Base-by-base conservation (phyloP, 2,888 invertebrate species). In the Ophion obscuratus region DNA sequence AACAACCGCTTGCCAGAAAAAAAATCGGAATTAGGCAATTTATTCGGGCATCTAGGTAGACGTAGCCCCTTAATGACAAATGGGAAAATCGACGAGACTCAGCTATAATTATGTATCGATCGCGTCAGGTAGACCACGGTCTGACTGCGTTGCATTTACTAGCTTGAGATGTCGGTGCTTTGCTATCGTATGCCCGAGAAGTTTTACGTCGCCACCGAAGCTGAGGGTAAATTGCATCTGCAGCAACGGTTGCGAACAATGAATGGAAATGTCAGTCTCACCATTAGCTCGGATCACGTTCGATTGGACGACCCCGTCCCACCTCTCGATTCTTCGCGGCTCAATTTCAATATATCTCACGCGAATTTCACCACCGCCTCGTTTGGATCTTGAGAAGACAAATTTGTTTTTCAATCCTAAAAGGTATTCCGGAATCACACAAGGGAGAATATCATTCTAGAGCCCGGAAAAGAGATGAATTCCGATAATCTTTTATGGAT, bases 191-290 rank as follows among this genome's bases (percentile, higher is more conserved):
- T 44, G 62, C 62, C 74, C 73, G 27, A 67, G 74, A 70, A 47
- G 73, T 67, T 77, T 68, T 61, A 81, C 76, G 73, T 83, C 81
- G 24, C 80, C 67, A 83, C 77, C 67, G 62, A 31, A 53, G 20
- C 79, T 62, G 47, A 77, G 73, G 81, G 68, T 83, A 83, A 83
- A 86, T 86, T 86, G 74, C 86, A 86, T 86, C 80, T 81, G 73
- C 83, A 78, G 77, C 83, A 83, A 86, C 83, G 71, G 83, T 81
- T 84, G 79, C 90, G 91, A 91, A 93, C 92, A 94, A 93, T 93
- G 91, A 93, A 91, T 92, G 91, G 91, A 93, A 94, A 93, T 93
- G 94, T 93, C 93, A 92, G 93, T 91, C 93, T 91, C 92, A 92
- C 93, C 92, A 92, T 93, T 93, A 92, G 90, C 92, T 88, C 89